Evolutionary conservation across 2,797 vertebrate genomes (phyloP).

Genomic region (Syndactyla subalaris): DNA sequence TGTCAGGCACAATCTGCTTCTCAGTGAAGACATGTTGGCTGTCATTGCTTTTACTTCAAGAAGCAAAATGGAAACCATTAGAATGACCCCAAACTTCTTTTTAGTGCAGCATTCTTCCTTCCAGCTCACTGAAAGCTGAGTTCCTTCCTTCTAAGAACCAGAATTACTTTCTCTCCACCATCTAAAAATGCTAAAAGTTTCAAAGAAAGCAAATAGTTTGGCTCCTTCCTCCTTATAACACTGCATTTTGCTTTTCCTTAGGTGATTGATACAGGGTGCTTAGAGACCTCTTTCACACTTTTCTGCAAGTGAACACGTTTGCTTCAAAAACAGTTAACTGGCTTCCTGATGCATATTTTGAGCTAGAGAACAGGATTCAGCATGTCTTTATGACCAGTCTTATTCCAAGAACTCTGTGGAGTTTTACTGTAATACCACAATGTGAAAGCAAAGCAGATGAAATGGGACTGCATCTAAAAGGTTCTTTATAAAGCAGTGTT

Average conservation of each 20-base stretch:
- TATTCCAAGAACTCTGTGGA: not conserved
- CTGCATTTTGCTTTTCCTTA: not conserved
- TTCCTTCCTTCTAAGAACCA: not conserved
- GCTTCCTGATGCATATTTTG: not conserved
- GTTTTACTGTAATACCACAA: not conserved
- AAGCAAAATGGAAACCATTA: not conserved
- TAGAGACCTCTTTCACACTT: not conserved
- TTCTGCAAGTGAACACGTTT: not conserved
- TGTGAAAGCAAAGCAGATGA: not conserved
- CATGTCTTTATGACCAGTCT: not conserved
- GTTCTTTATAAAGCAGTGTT: not conserved
- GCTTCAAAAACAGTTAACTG: not conserved
- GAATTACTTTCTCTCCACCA: not conserved
- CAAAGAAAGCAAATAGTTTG: not conserved
- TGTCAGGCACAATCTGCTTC: not conserved
- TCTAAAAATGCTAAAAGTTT: not conserved
- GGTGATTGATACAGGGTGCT: not conserved
- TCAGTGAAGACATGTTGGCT: not conserved
- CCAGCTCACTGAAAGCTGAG: not conserved
- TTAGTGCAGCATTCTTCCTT: not conserved
- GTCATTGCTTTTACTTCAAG: not conserved
- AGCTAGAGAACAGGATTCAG: not conserved
- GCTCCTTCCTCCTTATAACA: not conserved
- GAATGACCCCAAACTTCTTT: not conserved
- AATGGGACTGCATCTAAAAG: not conserved